These are phyloP conservation scores for Goniozus legneri DNA, from an alignment of 1,140 invertebrate species.

Conservation along the genomic window DNA sequence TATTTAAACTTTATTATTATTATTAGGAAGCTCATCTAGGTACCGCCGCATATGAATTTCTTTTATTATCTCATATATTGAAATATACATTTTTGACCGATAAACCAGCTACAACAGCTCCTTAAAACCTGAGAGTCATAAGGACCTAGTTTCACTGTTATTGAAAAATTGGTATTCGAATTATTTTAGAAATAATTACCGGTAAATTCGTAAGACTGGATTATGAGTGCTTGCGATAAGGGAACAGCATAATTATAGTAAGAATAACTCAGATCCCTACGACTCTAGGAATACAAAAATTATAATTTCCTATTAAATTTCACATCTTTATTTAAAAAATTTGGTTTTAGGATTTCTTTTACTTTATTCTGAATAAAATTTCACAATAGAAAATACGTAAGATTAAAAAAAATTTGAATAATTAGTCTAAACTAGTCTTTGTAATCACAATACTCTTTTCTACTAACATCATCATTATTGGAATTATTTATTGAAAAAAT, in stretches of 20 bases:
- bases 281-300: not conserved
- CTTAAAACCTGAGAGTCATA: constrained; percentile 25
- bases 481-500: no score
- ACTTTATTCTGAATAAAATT: no score
- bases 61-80: constrained; percentile 33
- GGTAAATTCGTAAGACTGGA: no score
- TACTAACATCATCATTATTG: no score
- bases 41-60: constrained; percentile 28
- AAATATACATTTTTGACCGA: constrained; percentile 37
- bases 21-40: constrained; percentile 41
- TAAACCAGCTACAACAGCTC: constrained; percentile 25
- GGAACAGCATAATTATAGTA: no score
- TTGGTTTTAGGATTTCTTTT: no score
- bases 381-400: no score
- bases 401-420: no score
- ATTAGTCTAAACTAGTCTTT: no score
- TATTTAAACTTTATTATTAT: constrained; percentile 42
- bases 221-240: no score
- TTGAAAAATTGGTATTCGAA: not conserved
- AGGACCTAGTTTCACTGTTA: constrained; percentile 21
- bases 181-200: not conserved
- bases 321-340: no score
- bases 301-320: not conserved
- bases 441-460: no score
- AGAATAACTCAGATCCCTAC: not conserved